phyloP scores from a whole-genome alignment of 2,797 vertebrate genomes.

The Coreius guichenoti region DNA sequence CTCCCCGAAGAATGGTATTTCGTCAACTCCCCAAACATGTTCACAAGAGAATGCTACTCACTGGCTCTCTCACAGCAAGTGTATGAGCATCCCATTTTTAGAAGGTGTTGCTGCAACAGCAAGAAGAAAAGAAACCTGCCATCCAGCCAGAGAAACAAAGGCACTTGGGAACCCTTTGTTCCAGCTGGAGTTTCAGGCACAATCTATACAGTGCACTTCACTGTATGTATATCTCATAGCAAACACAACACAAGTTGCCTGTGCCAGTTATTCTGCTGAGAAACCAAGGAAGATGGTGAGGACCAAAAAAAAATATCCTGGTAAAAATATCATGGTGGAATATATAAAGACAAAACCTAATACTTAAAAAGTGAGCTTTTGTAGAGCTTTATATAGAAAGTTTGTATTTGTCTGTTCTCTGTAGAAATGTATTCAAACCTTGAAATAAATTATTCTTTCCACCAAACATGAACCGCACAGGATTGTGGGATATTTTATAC shows the following conservation, averaged over 20 bases:
- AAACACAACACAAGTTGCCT: constrained; percentile 11
- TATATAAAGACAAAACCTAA: not conserved
- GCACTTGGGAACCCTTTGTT: constrained; percentile 30
- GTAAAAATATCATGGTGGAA: not conserved
- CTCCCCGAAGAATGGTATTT: constrained; percentile 13
- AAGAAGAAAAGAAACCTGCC: constrained; percentile 30
- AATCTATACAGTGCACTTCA: constrained; percentile 12
- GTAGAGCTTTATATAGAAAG: not conserved
- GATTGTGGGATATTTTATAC: not conserved
- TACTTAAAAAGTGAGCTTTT: not conserved
- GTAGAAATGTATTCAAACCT: not conserved
- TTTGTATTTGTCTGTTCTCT: not conserved
- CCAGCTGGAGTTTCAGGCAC: constrained; percentile 11
- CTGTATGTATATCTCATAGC: not conserved
- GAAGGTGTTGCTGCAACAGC: constrained; percentile 40
- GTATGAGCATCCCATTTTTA: constrained; percentile 35
- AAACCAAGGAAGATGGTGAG: not conserved
- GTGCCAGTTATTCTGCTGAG: not conserved
- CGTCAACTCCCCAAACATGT: constrained; percentile 4
- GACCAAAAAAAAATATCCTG: not conserved
- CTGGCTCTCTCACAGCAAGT: constrained; percentile 28
- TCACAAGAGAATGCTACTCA: constrained; percentile 10
- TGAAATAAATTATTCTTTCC: not conserved
- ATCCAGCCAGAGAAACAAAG: constrained; percentile 34
- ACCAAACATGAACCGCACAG: not conserved